These are phyloP conservation scores for Oreonectes daqikongensis DNA, from an alignment of 2,797 vertebrate genomes.

Conservation along the genomic window DNA sequence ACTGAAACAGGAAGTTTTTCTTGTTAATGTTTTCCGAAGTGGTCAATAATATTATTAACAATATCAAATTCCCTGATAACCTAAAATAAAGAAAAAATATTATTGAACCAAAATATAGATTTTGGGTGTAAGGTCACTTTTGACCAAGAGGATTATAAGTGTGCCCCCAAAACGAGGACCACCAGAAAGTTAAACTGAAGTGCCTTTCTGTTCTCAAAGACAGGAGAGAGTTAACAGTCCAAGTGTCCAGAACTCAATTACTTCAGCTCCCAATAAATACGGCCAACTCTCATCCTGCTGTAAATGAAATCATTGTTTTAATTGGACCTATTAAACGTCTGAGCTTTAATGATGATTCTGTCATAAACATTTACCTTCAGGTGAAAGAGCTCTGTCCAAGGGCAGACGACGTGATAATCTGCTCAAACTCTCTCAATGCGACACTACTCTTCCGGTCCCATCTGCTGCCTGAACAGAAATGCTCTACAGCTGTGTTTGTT, in stretches of 20 bases:
- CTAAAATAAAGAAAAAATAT: no score
- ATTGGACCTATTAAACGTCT: constrained; percentile 82
- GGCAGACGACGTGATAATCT: constrained; percentile 58
- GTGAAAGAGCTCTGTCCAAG: constrained; percentile 68
- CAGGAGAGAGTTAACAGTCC: constrained; percentile 62
- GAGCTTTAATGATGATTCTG: constrained; percentile 78
- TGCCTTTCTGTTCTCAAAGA: background rate
- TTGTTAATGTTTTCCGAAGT: no score
- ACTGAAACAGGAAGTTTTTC: no score
- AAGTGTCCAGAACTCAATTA: constrained; percentile 67
- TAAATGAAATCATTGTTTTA: constrained; percentile 85
- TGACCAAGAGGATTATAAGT: no score
- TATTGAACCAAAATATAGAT: no score
- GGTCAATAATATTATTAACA: no score
- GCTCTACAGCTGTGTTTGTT: constrained; percentile 43
- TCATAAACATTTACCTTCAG: constrained; percentile 89
- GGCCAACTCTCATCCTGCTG: constrained; percentile 71
- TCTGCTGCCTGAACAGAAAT: constrained; percentile 10
- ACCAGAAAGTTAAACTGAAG: no score
- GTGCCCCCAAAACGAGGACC: no score
- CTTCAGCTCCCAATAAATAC: constrained; percentile 72
- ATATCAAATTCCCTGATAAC: no score
- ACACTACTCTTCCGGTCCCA: constrained; percentile 13
- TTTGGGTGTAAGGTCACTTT: no score
- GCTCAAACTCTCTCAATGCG: background rate